phyloP scores from a whole-genome alignment of 2,113 vertebrate genomes.

The Casuarius casuarius region DNA sequence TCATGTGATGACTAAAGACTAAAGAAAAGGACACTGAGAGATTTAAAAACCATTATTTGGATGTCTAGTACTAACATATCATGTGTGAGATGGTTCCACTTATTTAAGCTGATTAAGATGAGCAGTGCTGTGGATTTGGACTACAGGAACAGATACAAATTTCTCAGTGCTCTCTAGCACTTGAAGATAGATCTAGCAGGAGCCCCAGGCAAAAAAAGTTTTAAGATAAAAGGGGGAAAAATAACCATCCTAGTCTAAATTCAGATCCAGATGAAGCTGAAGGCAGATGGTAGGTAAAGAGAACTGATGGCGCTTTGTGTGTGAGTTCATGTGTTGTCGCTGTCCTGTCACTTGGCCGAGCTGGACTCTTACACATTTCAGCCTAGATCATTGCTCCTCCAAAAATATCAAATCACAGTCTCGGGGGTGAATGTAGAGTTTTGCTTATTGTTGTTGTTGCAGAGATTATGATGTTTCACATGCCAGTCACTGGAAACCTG shows the following conservation, averaged over 20 bases:
- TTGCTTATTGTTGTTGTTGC: not conserved
- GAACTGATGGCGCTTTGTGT: not conserved
- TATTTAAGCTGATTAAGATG: not conserved
- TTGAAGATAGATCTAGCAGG: not conserved
- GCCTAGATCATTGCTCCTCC: not conserved
- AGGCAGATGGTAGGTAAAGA: accelerated
- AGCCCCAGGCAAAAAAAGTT: not conserved
- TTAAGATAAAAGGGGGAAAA: not conserved
- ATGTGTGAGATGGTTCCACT: not conserved
- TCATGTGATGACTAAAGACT: not conserved
- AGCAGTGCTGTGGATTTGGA: not conserved
- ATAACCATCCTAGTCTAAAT: not conserved
- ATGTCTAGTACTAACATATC: not conserved
- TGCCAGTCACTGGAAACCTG: not conserved
- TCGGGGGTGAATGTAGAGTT: not conserved
- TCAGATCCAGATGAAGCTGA: not conserved
- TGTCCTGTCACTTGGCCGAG: not conserved
- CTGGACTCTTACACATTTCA: not conserved
- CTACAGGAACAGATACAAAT: not conserved
- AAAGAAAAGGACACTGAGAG: not conserved
- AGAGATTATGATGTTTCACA: not conserved
- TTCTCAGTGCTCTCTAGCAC: not conserved
- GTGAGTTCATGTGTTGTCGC: not conserved
- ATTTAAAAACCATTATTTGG: not conserved
- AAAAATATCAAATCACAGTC: not conserved